Conservation (phyloP, 2,888 invertebrate genomes). For the Galeruca laticollis region DNA sequence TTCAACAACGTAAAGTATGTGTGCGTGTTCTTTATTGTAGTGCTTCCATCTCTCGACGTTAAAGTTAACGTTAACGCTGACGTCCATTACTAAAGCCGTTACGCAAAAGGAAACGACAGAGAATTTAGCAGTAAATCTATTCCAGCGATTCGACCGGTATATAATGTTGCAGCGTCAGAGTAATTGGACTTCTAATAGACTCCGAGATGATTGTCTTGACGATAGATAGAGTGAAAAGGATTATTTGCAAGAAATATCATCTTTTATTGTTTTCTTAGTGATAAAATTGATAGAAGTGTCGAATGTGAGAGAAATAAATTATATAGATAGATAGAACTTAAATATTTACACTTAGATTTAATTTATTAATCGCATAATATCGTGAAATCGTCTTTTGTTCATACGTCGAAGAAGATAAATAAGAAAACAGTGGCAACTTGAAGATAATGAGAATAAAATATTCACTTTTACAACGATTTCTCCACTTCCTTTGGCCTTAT, state of each 20-base stretch:
- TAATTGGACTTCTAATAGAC: conserved; percentile 23
- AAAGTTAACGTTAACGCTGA: conserved; percentile 52
- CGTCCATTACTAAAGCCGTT: conserved; percentile 61
- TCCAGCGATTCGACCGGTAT: conserved; percentile 31
- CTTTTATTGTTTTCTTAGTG: neutral
- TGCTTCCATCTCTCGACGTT: conserved; percentile 51
- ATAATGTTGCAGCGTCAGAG: conserved; percentile 14
- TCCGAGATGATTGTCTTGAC: conserved; percentile 12
- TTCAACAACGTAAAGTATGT: conserved; percentile 25
- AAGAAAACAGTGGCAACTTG: too few relatives aligned
- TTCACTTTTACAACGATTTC: too few relatives aligned
- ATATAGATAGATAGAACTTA: too few relatives aligned
- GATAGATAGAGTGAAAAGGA: neutral
- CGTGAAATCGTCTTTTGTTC: too few relatives aligned
- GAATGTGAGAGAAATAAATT: too few relatives aligned
- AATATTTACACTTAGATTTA: too few relatives aligned
- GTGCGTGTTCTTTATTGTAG: conserved; percentile 53
- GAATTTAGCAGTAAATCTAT: conserved; percentile 62
- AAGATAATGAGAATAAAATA: too few relatives aligned
- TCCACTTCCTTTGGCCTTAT: too few relatives aligned
- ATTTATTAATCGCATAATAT: too few relatives aligned
- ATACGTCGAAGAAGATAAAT: too few relatives aligned
- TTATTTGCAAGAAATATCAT: neutral
- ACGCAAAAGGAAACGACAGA: conserved; percentile 62
- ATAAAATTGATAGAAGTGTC: neutral